Evolutionary conservation across 2,888 invertebrate species (phyloP), one percentile per base, ranked within the genome.

Genomic region (Microplitis deprimator): DNA sequence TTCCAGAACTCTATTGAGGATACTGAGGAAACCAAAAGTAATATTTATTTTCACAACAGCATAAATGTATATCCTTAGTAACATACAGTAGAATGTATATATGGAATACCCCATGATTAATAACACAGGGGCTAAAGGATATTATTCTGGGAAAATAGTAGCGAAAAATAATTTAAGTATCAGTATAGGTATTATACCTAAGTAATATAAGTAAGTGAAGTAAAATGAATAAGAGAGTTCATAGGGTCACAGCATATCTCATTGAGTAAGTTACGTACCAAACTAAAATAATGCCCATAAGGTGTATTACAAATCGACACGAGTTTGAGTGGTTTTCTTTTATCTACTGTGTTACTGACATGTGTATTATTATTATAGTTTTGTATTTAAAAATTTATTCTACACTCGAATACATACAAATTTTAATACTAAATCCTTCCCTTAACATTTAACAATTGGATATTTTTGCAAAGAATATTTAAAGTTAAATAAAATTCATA

Each of bases 231-330:
- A 76, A 68, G 75, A 73, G 75, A 77, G 77, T 79, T 81, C 77
- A 81, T 80, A 79, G 75, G 82, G 81, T 82, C 82, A 80, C 81
- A 74, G 77, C 82, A 82, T 82, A 82, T 82, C 82, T 82, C 81
- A 77, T 74, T 73, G 79, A 79, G 82, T 81, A 81, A 82, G 79
- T 82, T 82, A 82, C 82, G 79, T 79, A 77, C 79, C 80, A 78
- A 79, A 78, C 81, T 50, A 13, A 50, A 50, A 50, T 81, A 81
- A 81, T 81, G 79, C 73, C 81, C 79, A 79, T 82, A 65, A 29
- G 80, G 80, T 78, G 77, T 77, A 81, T 80, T 77, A 77, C 76
- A 77, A 80, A 82, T 82, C 76, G 75, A 79, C 68, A 50, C 64
- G n/a, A 62, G 60, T 20, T 41, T 67, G 8, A 13, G 65, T 38